Conservation (phyloP, 2,888 invertebrate genomes). For the Miltochrista miniata region DNA sequence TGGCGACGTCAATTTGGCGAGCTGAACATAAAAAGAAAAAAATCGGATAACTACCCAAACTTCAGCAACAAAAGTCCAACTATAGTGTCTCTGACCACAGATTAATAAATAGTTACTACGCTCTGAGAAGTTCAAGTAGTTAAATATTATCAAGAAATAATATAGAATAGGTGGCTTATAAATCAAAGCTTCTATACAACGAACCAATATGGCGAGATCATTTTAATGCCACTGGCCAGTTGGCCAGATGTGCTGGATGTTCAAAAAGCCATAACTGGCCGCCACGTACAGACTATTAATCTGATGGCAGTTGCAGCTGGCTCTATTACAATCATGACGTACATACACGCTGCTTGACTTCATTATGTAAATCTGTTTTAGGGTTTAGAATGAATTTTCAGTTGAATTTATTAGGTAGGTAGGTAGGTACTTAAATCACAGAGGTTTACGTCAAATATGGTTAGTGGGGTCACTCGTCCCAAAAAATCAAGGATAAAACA, state of each 20-base stretch:
- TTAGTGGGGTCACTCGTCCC: too few relatives aligned
- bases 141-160: neutral
- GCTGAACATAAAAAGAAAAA: too few relatives aligned
- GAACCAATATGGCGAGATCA: neutral
- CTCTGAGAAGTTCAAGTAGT: too few relatives aligned
- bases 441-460: too few relatives aligned
- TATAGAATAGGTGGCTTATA: neutral
- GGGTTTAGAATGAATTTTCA: neutral
- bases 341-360: conserved; percentile 27
- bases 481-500: too few relatives aligned
- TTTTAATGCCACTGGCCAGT: conserved; percentile 2
- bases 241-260: conserved; percentile 30
- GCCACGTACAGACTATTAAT: conserved; percentile 59
- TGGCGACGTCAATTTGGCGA: too few relatives aligned
- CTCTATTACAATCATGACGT: conserved; percentile 48
- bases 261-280: conserved; percentile 39
- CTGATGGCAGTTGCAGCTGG: conserved; percentile 55
- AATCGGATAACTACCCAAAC: too few relatives aligned
- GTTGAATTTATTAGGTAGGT: neutral
- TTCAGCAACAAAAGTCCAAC: too few relatives aligned
- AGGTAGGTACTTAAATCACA: too few relatives aligned
- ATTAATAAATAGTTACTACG: too few relatives aligned
- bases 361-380: conserved; percentile 31
- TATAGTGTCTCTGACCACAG: too few relatives aligned
- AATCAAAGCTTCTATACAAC: neutral